Evolutionary conservation across 2,888 invertebrate genomes (phyloP), one percentile per base, ranked within the genome.

Genomic region (Bombylius discolor): DNA sequence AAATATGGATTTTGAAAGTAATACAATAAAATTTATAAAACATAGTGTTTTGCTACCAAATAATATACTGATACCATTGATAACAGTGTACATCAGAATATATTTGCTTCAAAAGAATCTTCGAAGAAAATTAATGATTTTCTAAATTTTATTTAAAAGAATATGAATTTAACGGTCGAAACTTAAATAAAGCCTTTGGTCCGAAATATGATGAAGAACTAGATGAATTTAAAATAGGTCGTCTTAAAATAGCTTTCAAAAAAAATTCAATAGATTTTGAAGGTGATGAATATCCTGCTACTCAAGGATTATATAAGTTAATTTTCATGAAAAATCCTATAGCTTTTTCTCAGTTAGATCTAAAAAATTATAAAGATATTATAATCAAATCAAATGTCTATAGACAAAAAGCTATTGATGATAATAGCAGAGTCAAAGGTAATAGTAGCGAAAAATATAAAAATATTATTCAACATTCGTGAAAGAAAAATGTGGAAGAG

Each of bases 1-100:
- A 5, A 53, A 48, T 53, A 39, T 31, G 36, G 56, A 52, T 51
- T 51, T 50, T 14, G 12, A 42, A 36, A 53, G 31, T 13, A 49
- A 48, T 48, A 57, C 5, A 23, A 51, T 49, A 33, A 48, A 33
- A 34, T 42, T 47, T 48, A 7, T 1, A 69, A 61, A 58, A 58
- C 67, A 70, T 60, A 62, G 66, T 31, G 49, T 58, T 13, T 56
- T 69, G 55, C 59, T 68, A 50, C 67, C 69, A 47, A 61, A 61
- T 52, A 56, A 57, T 47, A 60, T 62, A 51, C n/a, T n/a, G n/a
- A n/a, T n/a, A n/a, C n/a, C n/a, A n/a, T n/a, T n/a, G n/a, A n/a
- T n/a, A n/a, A n/a, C n/a, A n/a, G n/a, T n/a, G n/a, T n/a, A n/a
- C n/a, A n/a, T n/a, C n/a, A n/a, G n/a, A n/a, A n/a, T n/a, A n/a